phyloP scores from a whole-genome alignment of 1,140 invertebrate genomes.

The Drosophila subobscura region DNA sequence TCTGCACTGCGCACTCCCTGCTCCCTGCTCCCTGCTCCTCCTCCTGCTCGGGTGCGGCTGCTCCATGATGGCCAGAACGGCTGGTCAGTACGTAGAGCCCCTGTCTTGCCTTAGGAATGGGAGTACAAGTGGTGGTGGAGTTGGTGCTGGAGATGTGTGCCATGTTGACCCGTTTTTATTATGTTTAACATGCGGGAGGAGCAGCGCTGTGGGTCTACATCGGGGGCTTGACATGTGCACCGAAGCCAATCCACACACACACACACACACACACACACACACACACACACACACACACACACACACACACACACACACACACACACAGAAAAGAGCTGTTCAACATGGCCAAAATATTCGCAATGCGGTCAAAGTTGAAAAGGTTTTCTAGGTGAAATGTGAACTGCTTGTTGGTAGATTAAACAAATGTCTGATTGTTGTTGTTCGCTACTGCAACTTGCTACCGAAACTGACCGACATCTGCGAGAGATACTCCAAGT shows the following conservation, averaged over 20 bases:
- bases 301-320: constrained; percentile 12
- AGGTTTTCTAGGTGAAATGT: constrained; percentile 21
- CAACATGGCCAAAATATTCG: constrained; percentile 61
- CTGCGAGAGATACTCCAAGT: not conserved
- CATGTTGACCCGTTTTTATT: constrained; percentile 59
- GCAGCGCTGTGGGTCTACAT: not conserved
- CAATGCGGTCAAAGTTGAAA: constrained; percentile 72
- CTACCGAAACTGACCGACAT: constrained; percentile 20
- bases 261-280: constrained; percentile 9
- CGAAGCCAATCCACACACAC: constrained; percentile 57
- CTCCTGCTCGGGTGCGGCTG: not conserved
- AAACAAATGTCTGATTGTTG: constrained; percentile 26
- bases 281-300: constrained; percentile 15
- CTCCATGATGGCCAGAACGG: constrained; percentile 17
- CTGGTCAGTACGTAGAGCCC: constrained; percentile 11
- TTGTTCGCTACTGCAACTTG: constrained; percentile 21
- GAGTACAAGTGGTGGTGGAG: not conserved
- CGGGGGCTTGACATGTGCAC: constrained; percentile 68
- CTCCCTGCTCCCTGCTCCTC: not conserved
- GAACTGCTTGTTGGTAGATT: constrained; percentile 28
- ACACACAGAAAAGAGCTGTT: constrained; percentile 32
- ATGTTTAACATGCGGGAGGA: constrained; percentile 46
- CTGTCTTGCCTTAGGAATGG: too few species aligned
- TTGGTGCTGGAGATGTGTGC: constrained; percentile 39
- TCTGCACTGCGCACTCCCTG: constrained; percentile 14